Conservation (phyloP, 2,113 vertebrate genomes). For the Lamprologus callipterus region DNA sequence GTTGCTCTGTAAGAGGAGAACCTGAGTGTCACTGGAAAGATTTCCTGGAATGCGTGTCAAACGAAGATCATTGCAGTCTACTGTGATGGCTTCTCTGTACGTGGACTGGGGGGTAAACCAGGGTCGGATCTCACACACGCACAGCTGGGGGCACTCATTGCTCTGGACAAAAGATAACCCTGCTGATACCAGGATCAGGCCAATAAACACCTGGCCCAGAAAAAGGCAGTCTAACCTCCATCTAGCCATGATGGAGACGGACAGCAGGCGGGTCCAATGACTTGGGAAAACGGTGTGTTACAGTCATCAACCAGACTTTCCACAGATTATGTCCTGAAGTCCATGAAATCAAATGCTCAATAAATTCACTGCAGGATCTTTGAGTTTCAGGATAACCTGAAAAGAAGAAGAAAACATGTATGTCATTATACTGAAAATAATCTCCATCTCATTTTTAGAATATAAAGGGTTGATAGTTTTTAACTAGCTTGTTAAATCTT, state of each 20-base stretch:
- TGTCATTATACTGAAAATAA: neutral
- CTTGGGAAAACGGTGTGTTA: slow-evolving; percentile 20
- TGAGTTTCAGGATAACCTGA: slow-evolving; percentile 33
- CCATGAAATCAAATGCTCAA: neutral
- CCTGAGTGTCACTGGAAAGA: slow-evolving; percentile 93
- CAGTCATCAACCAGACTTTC: slow-evolving; percentile 59
- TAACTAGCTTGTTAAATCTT: neutral
- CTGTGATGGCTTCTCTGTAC: slow-evolving; percentile 93
- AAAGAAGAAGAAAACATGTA: slow-evolving; percentile 13
- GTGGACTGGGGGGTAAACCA: slow-evolving; percentile 99
- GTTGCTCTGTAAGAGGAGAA: slow-evolving; percentile 96
- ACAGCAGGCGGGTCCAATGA: slow-evolving; percentile 36
- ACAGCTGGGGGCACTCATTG: slow-evolving; percentile 90
- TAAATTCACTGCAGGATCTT: slow-evolving; percentile 9
- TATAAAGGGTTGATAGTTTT: neutral
- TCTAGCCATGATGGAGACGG: slow-evolving; percentile 75
- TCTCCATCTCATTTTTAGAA: neutral
- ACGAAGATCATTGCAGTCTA: slow-evolving; percentile 96
- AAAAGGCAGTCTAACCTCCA: slow-evolving; percentile 45
- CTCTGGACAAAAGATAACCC: slow-evolving; percentile 72
- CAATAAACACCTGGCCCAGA: slow-evolving; percentile 69
- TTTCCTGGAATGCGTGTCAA: slow-evolving; percentile 91
- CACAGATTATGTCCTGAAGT: slow-evolving; percentile 8
- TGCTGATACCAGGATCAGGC: slow-evolving; percentile 69
- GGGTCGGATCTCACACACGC: slow-evolving; percentile 92